phyloP scores from a whole-genome alignment of 2,113 vertebrate genomes.

The Phoenicopterus ruber region DNA sequence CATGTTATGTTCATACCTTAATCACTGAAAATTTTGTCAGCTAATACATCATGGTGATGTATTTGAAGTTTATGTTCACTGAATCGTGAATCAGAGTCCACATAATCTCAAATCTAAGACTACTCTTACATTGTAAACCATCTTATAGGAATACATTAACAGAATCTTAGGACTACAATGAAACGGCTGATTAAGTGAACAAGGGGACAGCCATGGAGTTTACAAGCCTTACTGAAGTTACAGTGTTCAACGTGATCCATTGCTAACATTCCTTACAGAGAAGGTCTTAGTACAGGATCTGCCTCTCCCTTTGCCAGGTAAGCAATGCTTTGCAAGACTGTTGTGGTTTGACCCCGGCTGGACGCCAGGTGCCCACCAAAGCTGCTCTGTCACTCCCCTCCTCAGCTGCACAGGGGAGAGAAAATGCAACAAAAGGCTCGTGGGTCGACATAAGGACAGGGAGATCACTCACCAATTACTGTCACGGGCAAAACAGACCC shows the following conservation, averaged over 20 bases:
- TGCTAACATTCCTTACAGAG: background rate
- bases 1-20: background rate
- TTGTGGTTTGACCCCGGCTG: too few relatives aligned
- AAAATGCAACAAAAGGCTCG: too few relatives aligned
- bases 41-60: background rate
- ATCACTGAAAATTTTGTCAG: background rate
- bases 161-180: background rate
- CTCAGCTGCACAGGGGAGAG: too few relatives aligned
- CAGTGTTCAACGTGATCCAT: background rate
- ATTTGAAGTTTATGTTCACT: background rate
- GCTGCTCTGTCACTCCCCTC: too few relatives aligned
- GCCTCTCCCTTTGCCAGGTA: background rate
- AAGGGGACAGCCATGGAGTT: background rate
- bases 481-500: too few relatives aligned
- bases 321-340: background rate
- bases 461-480: too few relatives aligned
- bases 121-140: background rate
- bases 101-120: background rate
- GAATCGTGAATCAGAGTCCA: background rate
- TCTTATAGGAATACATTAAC: background rate
- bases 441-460: too few relatives aligned
- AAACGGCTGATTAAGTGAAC: background rate
- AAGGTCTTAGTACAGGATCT: background rate
- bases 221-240: background rate
- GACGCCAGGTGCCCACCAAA: too few relatives aligned